phyloP scores from a whole-genome alignment of 2,113 vertebrate genomes.

The Xyliphius kryptos region DNA sequence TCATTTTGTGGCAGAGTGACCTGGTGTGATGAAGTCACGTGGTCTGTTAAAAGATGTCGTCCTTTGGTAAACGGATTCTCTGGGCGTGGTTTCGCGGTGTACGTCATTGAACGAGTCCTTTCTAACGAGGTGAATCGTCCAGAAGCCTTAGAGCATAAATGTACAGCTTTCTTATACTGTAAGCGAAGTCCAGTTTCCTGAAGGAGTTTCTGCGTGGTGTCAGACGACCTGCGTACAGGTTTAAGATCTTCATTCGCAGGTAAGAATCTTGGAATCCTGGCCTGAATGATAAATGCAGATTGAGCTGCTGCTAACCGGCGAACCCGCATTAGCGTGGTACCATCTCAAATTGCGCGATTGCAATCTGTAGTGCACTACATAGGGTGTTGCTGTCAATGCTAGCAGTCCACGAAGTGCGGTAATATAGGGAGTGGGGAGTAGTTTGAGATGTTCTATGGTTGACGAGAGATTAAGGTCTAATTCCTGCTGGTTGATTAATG shows the following conservation, averaged over 20 bases:
- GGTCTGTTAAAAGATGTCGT: neutral
- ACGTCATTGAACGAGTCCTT: constrained; percentile 23
- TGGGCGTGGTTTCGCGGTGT: constrained; percentile 17
- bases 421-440: neutral
- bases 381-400: neutral
- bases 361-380: neutral
- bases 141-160: neutral
- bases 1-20: too few relatives aligned
- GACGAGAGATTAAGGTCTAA: constrained; percentile 38
- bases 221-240: neutral
- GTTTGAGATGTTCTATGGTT: neutral
- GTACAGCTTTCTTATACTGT: neutral
- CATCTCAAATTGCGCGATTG: neutral
- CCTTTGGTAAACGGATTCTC: neutral
- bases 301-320: constrained; percentile 17
- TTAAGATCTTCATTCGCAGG: constrained; percentile 26
- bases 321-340: neutral
- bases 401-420: neutral
- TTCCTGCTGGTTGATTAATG: constrained; percentile 16
- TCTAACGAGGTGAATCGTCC: constrained; percentile 2
- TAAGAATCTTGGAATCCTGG: constrained; percentile 17
- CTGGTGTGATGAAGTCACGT: neutral
- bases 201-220: neutral
- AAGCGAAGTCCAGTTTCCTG: neutral
- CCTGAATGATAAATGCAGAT: constrained; percentile 10